Evolutionary conservation across 2,113 vertebrate genomes (phyloP).

Genomic region (Jacana jacana): DNA sequence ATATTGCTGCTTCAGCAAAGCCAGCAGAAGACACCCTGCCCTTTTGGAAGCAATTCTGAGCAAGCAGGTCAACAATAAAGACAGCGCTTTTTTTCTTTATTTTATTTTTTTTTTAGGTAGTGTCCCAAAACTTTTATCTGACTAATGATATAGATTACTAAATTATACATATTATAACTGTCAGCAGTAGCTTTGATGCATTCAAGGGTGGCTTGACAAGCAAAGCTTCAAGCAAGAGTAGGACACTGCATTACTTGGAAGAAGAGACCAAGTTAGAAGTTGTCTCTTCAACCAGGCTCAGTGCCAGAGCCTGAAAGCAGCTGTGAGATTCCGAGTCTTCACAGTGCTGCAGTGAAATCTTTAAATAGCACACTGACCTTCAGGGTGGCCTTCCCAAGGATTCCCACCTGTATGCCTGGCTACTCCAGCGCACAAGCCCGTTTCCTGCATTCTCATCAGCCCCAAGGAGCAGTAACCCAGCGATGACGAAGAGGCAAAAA

Average conservation of each 20-base stretch:
- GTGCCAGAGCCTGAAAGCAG: not conserved
- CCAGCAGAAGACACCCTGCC: not conserved
- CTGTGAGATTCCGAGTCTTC: not conserved
- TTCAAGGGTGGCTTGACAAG: not conserved
- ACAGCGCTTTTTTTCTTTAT: not conserved
- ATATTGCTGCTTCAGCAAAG: conserved; percentile 2
- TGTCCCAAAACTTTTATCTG: not conserved
- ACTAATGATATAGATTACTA: not conserved
- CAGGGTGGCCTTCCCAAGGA: not conserved
- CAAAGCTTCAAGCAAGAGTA: not conserved
- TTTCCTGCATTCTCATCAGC: not conserved
- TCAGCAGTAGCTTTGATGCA: not conserved
- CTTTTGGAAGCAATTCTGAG: conserved; percentile 18
- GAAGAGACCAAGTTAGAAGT: not conserved
- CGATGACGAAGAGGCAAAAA: not conserved
- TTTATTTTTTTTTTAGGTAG: not conserved
- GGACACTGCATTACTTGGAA: not conserved
- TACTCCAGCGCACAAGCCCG: not conserved
- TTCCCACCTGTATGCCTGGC: accelerated
- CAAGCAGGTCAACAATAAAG: not conserved
- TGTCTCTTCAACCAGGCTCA: not conserved
- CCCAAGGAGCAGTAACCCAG: not conserved
- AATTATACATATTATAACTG: not conserved
- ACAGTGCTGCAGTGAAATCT: not conserved
- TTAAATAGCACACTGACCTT: not conserved